phyloP scores from a whole-genome alignment of 2,888 invertebrate genomes.

The Steinernema scapterisci region DNA sequence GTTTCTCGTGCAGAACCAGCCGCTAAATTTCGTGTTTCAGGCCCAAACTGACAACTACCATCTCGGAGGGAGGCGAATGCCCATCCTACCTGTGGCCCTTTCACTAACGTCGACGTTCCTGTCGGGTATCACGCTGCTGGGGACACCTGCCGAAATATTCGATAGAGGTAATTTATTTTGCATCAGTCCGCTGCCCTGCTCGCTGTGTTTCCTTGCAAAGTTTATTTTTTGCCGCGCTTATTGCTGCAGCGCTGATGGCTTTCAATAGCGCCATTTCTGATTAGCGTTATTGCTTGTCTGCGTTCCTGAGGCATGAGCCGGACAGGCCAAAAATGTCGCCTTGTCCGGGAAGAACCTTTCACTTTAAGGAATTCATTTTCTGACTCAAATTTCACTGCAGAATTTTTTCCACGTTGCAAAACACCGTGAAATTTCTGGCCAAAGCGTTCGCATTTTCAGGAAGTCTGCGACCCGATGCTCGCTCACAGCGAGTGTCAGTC shows the following conservation, averaged over 20 bases:
- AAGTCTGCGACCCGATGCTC: not conserved
- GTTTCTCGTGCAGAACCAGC: not conserved
- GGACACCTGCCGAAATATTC: conserved; percentile 23
- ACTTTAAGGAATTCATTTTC: not conserved
- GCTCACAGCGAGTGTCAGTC: not conserved
- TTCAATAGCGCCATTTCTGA: not conserved
- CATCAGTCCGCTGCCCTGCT: not conserved
- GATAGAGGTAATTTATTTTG: conserved; percentile 13
- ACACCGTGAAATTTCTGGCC: not conserved
- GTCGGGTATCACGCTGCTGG: conserved; percentile 27
- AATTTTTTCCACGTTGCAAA: not conserved
- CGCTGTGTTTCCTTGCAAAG: no score
- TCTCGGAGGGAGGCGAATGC: conserved; percentile 30
- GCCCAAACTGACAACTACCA: conserved; percentile 23
- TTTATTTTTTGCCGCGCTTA: not conserved
- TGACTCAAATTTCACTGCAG: not conserved
- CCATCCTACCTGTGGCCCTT: conserved; percentile 15
- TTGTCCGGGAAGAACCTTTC: not conserved
- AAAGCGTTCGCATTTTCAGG: not conserved
- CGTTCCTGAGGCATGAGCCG: not conserved
- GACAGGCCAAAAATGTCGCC: not conserved
- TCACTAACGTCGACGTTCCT: conserved; percentile 25
- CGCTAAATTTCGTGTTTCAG: not conserved
- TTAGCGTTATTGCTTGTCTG: no score
- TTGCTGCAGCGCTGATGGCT: not conserved